Evolutionary conservation across 2,113 vertebrate species (phyloP), one percentile per base, ranked within the genome.

Genomic region (Embiotoca jacksoni): DNA sequence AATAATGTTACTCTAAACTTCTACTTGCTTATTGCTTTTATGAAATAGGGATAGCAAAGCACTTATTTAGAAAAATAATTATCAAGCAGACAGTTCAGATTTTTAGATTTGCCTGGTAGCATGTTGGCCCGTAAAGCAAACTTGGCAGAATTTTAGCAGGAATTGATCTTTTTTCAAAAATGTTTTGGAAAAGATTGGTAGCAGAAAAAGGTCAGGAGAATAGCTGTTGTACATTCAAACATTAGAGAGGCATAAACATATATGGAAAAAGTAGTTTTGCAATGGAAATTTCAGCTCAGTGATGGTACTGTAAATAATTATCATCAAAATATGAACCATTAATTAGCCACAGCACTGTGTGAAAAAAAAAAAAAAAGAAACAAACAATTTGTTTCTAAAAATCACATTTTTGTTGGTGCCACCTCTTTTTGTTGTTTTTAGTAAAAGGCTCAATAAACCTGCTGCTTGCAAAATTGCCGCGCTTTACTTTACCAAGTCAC

Each of bases 21-120:
- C 7, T 52, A 55, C 31, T 41, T 37, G 7, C 15, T 75, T 84
- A 55, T 75, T 87, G 80, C 74, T 78, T 59, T 73, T 53, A 65
- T 62, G 15, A 60, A 72, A 60, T 3, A 36, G 49, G 23, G 39
- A 62, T 16, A 8, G 6, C 41, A 44, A 7, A 35, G 44, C 0
- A 39, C 66, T 49, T 23, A 53, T 54, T 72, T 6, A 44, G 31
- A 36, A 55, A 68, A 37, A 13, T 11, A 11, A 11, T 13, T 8
- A 53, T 63, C 31, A 16, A 41, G 5, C 1, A 41, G 23, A 23
- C 23, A 23, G 1, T 23, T 16, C 49, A 8, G n/a, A 55, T 41
- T 46, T 53, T 10, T 32, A 63, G 66, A n/a, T 50, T 33, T 33
- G 32, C 6, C 15, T 58, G 14, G 5, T 60, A 15, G 41, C 30